These are phyloP conservation scores for Erpornis zantholeuca DNA, from an alignment of 2,113 vertebrate genomes.

Conservation along the genomic window DNA sequence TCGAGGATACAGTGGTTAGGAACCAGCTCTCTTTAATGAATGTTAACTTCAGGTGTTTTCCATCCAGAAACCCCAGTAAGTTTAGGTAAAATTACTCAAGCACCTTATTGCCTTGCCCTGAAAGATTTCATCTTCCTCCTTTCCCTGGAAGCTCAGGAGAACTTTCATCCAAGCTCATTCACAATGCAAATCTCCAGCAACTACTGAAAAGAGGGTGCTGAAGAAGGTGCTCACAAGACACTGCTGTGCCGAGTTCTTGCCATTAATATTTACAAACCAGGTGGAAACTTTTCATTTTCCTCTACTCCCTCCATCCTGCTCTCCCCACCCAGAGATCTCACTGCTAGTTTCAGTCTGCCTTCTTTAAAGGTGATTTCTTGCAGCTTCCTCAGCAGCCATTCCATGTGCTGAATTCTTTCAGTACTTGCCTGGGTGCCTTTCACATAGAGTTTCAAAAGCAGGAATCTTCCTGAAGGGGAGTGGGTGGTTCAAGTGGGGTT, in stretches of 20 bases:
- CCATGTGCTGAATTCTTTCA: neutral
- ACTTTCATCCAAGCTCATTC: neutral
- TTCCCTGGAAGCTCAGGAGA: neutral
- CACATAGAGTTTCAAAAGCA: neutral
- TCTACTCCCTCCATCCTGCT: neutral
- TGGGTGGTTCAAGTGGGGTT: neutral
- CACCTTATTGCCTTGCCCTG: neutral
- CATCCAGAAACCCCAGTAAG: neutral
- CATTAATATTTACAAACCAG: neutral
- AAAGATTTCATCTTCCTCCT: neutral
- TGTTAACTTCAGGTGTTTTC: neutral
- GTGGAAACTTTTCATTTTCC: neutral
- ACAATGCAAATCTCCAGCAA: neutral
- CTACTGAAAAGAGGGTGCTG: neutral
- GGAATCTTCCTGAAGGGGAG: neutral
- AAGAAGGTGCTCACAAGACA: neutral
- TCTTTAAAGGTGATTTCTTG: neutral
- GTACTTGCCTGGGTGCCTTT: neutral
- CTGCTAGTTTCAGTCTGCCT: neutral
- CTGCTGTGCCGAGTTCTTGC: neutral
- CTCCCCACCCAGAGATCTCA: neutral
- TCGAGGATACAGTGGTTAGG: neutral
- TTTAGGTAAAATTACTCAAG: neutral
- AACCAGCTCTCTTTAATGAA: neutral
- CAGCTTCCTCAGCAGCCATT: neutral